These are phyloP conservation scores for Anagyrus pseudococci DNA, from an alignment of 2,888 invertebrate species.

Conservation along the genomic window DNA sequence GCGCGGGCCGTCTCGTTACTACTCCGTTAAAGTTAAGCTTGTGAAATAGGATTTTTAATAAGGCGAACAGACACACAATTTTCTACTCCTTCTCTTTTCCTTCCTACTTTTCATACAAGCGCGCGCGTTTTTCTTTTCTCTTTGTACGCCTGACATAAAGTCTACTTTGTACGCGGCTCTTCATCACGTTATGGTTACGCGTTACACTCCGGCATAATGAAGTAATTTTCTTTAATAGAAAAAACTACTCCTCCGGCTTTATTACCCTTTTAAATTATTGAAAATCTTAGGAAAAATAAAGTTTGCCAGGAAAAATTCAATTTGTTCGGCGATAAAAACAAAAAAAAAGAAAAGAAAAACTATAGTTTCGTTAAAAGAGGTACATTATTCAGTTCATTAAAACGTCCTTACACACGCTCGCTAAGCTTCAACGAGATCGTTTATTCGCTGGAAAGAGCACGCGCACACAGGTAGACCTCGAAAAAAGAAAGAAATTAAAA, in stretches of 20 bases:
- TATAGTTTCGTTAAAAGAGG: no score
- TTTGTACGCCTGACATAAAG: not conserved
- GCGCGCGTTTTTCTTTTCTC: not conserved
- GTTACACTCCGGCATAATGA: no score
- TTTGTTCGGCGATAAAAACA: not conserved
- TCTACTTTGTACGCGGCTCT: not conserved
- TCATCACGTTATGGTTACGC: no score
- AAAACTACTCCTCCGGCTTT: not conserved
- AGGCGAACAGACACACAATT: conserved; percentile 32
- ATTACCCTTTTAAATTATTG: no score
- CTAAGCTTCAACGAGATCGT: not conserved
- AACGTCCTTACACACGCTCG: not conserved
- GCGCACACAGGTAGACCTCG: not conserved
- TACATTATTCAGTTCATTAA: not conserved
- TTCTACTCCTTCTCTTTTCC: conserved; percentile 20
- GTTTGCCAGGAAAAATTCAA: no score
- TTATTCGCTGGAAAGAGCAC: not conserved
- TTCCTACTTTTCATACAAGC: conserved; percentile 9
- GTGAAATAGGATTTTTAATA: conserved; percentile 51
- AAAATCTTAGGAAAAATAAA: no score
- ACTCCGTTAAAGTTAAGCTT: not conserved
- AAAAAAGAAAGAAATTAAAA: not conserved
- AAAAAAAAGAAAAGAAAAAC: not conserved
- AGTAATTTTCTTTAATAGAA: not conserved
- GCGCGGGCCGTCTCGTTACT: not conserved